Evolutionary conservation across 2,888 invertebrate genomes (phyloP), one percentile per base, ranked within the genome.

Genomic region (Mellilla xanthometata): DNA sequence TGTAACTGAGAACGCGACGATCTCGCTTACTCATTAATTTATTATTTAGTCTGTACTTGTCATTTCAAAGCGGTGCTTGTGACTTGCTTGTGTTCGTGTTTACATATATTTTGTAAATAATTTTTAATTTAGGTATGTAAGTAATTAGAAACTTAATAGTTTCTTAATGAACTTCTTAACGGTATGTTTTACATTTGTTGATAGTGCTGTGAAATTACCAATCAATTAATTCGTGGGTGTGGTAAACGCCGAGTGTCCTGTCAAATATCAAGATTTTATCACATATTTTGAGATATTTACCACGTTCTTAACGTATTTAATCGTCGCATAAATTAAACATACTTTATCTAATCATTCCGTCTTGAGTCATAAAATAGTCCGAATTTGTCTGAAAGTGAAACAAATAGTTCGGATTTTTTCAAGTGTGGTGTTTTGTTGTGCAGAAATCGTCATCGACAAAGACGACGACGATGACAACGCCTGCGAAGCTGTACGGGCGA

Each of bases 381-480:
- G 34, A 39, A 60, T 52, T 12, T 32, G 38, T 51, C 43, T 30
- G n/a, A 39, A 46, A 56, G 49, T 46, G 49, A 24, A n/a, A 12
- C 7, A 22, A 36, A 19, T 27, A 28, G 2, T 8, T 5, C 0
- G 26, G 3, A 10, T 6, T 27, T 13, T 1, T 15, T 10, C 3
- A 27, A 15, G 54, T 57, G 43, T 59, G 61, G 68, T 72, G 71
- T 72, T 71, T 64, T 65, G 62, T 93, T 93, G 53, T 92, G 24
- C 47, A 97, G 96, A 97, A 96, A 81, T 96, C 96, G 76, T 95
- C 96, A 66, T 93, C 94, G 64, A 96, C 96, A 68, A 96, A 95
- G 80, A 96, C 95, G 64, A 96, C 96, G 63, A 96, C 95, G 76
- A 95, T 95, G 93, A 96, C 96, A 74, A 96, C 96, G 62, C 95